Base-by-base conservation (phyloP, 2,888 invertebrate species). In the Laspeyria flexula region DNA sequence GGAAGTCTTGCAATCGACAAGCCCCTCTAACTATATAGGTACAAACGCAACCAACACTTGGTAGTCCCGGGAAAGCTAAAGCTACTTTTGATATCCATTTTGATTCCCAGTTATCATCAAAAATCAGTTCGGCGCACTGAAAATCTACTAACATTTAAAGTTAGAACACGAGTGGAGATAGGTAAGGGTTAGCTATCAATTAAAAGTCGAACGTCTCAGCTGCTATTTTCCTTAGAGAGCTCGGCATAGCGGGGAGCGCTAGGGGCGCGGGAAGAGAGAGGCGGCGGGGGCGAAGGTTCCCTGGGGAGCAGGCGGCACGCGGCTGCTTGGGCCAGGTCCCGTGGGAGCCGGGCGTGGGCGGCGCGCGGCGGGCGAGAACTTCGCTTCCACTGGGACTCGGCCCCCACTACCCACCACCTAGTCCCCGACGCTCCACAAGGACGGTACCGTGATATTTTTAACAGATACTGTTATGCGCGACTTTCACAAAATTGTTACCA, bases 341-440 rank as follows among this genome's bases (percentile, higher is more conserved):
- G 29, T 13, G 90, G 84, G 90, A 88, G 72, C 68, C 71, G 71
- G 82, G n/a, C n/a, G n/a, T n/a, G n/a, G n/a, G n/a, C n/a, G 80
- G 90, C 83, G 89, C 89, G 88, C 85, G 89, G 88, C 84, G 86
- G 86, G 88, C 80, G 87, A 85, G 86, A 84, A 85, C 85, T 87
- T 83, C 83, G 71, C 81, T 67, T 87, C 90, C 88, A 79, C 80
- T 69, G 91, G 89, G 90, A 88, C 80, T 70, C 55, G 64, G 63
- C 77, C 78, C 79, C 79, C 73, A 69, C 75, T 73, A 73, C 78
- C 83, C 79, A 79, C 85, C 79, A 71, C 76, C 75, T 71, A 70
- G 64, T 70, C 75, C 78, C 75, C 73, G 30, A 25, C 27, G 71
- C 74, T 55, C 70, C 51, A 62, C 77, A 80, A 77, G 81, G 74